These are phyloP conservation scores for Thymelicus lineola DNA, from an alignment of 2,888 invertebrate species.

Conservation along the genomic window DNA sequence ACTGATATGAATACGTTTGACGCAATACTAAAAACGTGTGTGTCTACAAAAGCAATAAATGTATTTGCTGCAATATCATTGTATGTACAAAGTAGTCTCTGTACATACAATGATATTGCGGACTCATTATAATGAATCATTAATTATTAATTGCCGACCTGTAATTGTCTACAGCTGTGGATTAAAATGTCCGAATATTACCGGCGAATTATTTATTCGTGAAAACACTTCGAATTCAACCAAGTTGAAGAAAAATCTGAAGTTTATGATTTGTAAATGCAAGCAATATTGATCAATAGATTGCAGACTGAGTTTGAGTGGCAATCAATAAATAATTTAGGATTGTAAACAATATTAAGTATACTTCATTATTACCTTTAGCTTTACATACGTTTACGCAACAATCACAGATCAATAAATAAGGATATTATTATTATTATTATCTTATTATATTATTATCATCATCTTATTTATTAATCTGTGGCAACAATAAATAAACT, in stretches of 20 bases:
- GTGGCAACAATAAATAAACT: too few species aligned
- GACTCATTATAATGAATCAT: constrained; percentile 1
- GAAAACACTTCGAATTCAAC: neutral
- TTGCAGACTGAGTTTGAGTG: constrained; percentile 8
- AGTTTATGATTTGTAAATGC: neutral
- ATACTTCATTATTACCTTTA: neutral
- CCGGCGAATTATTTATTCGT: neutral
- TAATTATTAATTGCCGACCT: neutral
- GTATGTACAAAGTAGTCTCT: neutral
- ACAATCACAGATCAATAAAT: too few species aligned
- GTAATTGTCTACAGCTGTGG: constrained; percentile 1
- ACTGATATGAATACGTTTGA: neutral
- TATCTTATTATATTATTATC: too few species aligned
- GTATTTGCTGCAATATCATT: too few species aligned
- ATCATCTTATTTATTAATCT: too few species aligned
- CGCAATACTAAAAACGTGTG: too few species aligned
- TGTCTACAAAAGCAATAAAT: too few species aligned
- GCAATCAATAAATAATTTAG: neutral
- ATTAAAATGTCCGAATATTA: neutral
- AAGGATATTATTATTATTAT: too few species aligned
- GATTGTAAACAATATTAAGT: neutral
- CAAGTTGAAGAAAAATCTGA: neutral
- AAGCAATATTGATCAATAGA: neutral
- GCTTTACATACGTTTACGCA: neutral
- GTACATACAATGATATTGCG: constrained; percentile 3